Base-by-base conservation (phyloP, 2,113 vertebrate genomes). In the Eira barbara region DNA sequence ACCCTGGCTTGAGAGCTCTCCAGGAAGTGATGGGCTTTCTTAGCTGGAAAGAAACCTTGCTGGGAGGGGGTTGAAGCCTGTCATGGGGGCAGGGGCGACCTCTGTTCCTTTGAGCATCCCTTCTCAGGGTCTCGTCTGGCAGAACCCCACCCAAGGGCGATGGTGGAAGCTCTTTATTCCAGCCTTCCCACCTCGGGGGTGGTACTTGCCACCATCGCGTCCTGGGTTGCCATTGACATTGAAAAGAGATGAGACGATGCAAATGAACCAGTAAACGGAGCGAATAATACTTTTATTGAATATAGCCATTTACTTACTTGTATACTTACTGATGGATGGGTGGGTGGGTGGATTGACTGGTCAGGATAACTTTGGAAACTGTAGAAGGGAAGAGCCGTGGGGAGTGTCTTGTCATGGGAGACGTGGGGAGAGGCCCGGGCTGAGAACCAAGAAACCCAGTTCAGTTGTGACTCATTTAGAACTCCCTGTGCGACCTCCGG, bases 71-170 rank as follows among this genome's bases (percentile, higher is more conserved):
- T 7, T 17, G 47, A 25, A 34, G 78, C 78, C 20, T 0, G 13
- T 15, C 25, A 34, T 4, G 18, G 63, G 20, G 20, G 7, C 0
- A 0, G 18, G 25, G 47, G 27, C 0, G 36, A 11, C 23, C 61
- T 81, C 47, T 15, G n/a, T 31, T 91, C 47, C 89, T 55, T 57
- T n/a, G 36, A 49, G 61, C 59, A 39, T 81, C 89, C 25, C 39
- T 69, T 69, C 63, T 45, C 13, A 0, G 78, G 36, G 78, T 57
- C 14, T 52, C 29, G 18, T 8, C 20, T 29, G 15, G 47, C 17
- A 71, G 47, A 57, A 90, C 57, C 78, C 78, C n/a, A 25, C 63
- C 31, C 4, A 20, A 27, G 18, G 36, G 61, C 12, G 12, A 39
- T 3, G 78, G 18, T 18, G 78, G 49, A 2, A 0, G 7, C 36